A percentile compares a stretch with the other conserved stretches of the same genome.
Evolutionary conservation across 2,113 vertebrate species (phyloP).

Genomic region (Aptenodytes forsteri): DNA sequence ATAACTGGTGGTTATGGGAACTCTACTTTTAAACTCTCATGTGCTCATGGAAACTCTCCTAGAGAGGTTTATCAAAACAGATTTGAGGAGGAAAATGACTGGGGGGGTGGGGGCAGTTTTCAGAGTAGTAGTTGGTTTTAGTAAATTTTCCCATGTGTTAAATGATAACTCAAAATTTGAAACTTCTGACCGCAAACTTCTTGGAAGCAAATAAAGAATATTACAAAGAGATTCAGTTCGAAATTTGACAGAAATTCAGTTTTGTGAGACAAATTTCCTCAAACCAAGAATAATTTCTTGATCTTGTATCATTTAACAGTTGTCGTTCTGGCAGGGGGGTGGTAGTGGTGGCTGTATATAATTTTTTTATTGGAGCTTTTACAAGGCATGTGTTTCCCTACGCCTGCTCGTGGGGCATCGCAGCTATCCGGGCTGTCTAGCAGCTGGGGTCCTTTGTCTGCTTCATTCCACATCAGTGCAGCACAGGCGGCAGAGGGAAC

Average conservation of each 20-base stretch:
- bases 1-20: neutral
- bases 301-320: neutral
- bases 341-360: neutral
- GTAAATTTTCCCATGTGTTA: neutral
- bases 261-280: neutral
- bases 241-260: neutral
- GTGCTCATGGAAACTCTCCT: neutral
- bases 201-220: neutral
- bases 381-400: neutral
- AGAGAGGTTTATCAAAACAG: neutral
- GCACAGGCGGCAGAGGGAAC: neutral
- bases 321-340: neutral
- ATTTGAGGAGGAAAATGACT: neutral
- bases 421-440: neutral
- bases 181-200: neutral
- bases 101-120: neutral
- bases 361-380: neutral
- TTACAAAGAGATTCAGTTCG: neutral
- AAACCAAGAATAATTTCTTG: neutral
- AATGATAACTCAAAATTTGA: neutral
- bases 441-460: neutral
- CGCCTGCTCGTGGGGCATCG: accelerated
- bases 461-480: neutral
- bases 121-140: neutral
- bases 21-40: neutral